Conservation (phyloP, 1,140 invertebrate species). For the Muscidifurax raptorellus region DNA sequence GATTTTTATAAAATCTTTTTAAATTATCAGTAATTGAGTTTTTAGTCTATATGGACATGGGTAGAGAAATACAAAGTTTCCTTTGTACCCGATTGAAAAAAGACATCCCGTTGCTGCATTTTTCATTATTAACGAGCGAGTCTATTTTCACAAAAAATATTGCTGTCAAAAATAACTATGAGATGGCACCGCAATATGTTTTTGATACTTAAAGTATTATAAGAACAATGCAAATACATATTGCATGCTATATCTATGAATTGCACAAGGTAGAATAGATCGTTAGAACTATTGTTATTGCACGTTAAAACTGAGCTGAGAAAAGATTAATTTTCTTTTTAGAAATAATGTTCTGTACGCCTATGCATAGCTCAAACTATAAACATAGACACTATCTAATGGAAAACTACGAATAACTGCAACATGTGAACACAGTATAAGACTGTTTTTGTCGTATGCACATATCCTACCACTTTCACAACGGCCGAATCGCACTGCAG, state of each 20-base stretch:
- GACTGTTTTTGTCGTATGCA: not conserved
- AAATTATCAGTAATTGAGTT: not conserved
- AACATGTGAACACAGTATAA: not conserved
- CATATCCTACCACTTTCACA: not conserved
- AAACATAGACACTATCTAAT: not conserved
- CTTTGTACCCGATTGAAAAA: too few relatives aligned
- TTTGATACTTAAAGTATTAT: constrained; percentile 10
- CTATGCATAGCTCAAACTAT: not conserved
- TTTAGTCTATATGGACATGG: not conserved
- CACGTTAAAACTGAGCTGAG: constrained; percentile 9
- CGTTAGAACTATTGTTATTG: constrained; percentile 27
- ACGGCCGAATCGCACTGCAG: not conserved
- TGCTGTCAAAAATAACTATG: constrained; percentile 30
- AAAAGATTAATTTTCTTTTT: constrained; percentile 22
- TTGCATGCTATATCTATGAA: constrained; percentile 3
- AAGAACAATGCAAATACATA: not conserved
- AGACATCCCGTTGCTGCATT: too few relatives aligned
- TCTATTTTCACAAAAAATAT: not conserved
- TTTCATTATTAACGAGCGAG: too few relatives aligned
- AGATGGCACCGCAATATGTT: constrained; percentile 40
- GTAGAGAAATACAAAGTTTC: too few relatives aligned
- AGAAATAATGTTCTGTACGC: not conserved
- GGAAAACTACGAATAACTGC: not conserved
- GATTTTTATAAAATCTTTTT: not conserved
- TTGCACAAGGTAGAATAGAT: not conserved